Percentiles rank a stretch among this genome's conserved stretches.
These are phyloP conservation scores for Vesta saturnalis DNA, from an alignment of 2,888 invertebrate species.

Conservation along the genomic window DNA sequence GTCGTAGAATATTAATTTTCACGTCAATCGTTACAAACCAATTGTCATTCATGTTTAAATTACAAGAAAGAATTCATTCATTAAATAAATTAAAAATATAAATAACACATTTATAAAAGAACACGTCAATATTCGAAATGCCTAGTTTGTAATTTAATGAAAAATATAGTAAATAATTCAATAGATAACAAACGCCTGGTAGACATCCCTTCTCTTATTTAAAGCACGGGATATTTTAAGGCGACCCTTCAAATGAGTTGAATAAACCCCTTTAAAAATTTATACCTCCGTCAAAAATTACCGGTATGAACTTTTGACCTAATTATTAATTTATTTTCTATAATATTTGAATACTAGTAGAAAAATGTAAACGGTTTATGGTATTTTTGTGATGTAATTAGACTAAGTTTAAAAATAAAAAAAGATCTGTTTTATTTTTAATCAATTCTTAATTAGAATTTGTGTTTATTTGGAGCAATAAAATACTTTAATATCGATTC, in stretches of 20 bases:
- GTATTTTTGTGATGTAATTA: background rate
- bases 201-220: conserved; percentile 7
- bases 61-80: too few relatives aligned
- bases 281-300: background rate
- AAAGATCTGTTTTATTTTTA: conserved; percentile 10
- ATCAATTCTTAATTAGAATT: conserved; percentile 36
- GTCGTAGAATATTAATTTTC: background rate
- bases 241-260: background rate
- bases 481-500: conserved; percentile 28
- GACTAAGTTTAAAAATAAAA: background rate
- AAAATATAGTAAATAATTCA: background rate
- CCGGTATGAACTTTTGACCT: conserved; percentile 1
- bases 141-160: background rate
- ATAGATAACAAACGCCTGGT: too few relatives aligned
- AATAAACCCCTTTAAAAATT: conserved; percentile 10
- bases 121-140: background rate
- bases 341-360: background rate
- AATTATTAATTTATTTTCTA: background rate
- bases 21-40: too few relatives aligned
- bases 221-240: conserved; percentile 5
- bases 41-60: background rate
- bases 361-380: background rate
- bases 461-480: conserved; percentile 28
- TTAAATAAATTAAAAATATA: too few relatives aligned
- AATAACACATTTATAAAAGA: background rate